Percentiles rank a stretch among this genome's conserved stretches.
Conservation (phyloP, 2,888 invertebrate species). For the Argynnis bischoffii region DNA sequence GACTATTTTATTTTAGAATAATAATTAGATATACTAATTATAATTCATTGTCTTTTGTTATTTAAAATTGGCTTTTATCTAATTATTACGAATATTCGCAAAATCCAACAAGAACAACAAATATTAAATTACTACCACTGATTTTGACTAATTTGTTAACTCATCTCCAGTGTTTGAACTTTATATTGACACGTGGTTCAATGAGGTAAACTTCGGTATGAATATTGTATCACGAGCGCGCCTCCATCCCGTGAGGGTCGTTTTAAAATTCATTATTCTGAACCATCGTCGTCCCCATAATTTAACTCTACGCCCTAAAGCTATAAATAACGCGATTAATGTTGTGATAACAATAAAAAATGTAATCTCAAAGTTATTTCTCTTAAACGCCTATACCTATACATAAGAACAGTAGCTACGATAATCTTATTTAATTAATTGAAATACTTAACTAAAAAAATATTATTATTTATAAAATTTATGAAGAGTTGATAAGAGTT, state of each 20-base stretch:
- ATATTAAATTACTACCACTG: background rate
- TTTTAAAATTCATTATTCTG: conserved; percentile 33
- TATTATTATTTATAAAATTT: background rate
- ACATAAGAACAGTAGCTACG: background rate
- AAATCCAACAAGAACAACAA: background rate
- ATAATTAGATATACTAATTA: too few relatives aligned
- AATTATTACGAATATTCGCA: too few relatives aligned
- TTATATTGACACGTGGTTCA: conserved; percentile 21
- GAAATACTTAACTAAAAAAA: background rate
- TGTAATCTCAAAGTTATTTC: conserved; percentile 11
- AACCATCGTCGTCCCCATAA: conserved; percentile 25
- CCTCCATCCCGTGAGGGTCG: conserved; percentile 10
- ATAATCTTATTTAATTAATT: background rate
- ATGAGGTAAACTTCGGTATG: conserved; percentile 26
- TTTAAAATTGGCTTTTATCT: too few relatives aligned
- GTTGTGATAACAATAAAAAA: conserved; percentile 27
- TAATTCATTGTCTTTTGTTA: too few relatives aligned
- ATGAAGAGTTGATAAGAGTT: too few relatives aligned
- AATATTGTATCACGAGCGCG: conserved; percentile 26
- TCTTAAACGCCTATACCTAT: background rate
- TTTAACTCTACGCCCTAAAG: conserved; percentile 16
- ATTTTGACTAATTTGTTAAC: conserved; percentile 14
- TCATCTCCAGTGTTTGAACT: conserved; percentile 13
- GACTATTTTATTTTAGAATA: too few relatives aligned
- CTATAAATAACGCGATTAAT: conserved; percentile 29